These are phyloP conservation scores for Agonopterix heracliana DNA, from an alignment of 2,888 invertebrate genomes.

Conservation along the genomic window DNA sequence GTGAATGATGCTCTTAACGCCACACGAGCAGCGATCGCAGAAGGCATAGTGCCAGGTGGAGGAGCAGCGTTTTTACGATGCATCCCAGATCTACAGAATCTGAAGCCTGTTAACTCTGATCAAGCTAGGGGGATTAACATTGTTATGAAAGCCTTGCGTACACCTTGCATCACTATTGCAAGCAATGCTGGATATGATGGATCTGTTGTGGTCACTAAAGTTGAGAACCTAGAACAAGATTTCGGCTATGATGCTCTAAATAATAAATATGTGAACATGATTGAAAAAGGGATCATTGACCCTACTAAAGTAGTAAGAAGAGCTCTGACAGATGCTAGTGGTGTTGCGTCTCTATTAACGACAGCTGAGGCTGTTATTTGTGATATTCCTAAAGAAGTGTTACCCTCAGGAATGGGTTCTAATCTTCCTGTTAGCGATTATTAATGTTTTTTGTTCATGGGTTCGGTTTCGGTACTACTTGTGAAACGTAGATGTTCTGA, in stretches of 20 bases:
- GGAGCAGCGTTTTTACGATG: constrained; percentile 92
- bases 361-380: constrained; percentile 98
- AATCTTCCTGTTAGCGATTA: constrained; percentile 18
- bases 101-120: constrained; percentile 83
- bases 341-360: constrained; percentile 62
- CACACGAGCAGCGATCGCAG: constrained; percentile 95
- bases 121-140: constrained; percentile 88
- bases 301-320: constrained; percentile 85
- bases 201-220: constrained; percentile 91
- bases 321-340: constrained; percentile 59
- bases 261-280: constrained; percentile 91
- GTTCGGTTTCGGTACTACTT: not conserved
- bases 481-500: no score
- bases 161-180: constrained; percentile 93
- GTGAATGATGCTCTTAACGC: constrained; percentile 97
- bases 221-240: constrained; percentile 82
- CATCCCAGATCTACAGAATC: constrained; percentile 79
- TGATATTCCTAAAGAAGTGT: constrained; percentile 69
- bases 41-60: constrained; percentile 97
- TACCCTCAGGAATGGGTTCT: constrained; percentile 1
- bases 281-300: constrained; percentile 94
- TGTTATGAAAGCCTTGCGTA: constrained; percentile 86
- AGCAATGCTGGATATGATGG: constrained; percentile 94
- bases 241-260: constrained; percentile 93
- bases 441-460: not conserved